Evolutionary conservation across 2,113 vertebrate genomes (phyloP).

Genomic region (Xiphorhynchus elegans): DNA sequence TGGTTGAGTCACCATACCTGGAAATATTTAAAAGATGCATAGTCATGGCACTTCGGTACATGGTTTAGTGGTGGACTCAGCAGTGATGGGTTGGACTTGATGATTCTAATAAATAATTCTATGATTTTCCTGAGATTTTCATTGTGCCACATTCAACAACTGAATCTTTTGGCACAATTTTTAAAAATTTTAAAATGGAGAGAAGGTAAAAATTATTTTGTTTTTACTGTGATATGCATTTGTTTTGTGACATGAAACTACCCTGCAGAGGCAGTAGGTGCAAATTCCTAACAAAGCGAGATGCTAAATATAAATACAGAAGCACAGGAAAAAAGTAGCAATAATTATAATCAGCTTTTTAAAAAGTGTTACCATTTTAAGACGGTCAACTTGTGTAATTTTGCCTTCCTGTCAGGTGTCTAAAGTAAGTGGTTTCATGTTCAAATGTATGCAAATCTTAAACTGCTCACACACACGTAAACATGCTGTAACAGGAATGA

Average conservation of each 20-base stretch:
- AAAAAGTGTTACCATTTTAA: neutral
- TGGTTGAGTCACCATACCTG: neutral
- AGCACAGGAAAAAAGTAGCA: neutral
- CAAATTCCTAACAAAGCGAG: neutral
- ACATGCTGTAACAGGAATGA: neutral
- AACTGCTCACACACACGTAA: neutral
- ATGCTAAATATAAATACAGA: neutral
- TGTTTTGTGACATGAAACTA: neutral
- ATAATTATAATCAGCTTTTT: neutral
- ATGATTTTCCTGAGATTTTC: neutral
- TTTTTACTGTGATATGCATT: neutral
- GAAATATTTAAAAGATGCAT: neutral
- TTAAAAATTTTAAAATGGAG: neutral
- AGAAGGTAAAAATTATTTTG: neutral
- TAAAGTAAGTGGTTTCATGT: neutral
- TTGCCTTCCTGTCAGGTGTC: neutral
- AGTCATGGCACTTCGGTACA: accelerated
- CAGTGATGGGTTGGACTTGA: neutral
- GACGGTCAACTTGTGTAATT: neutral
- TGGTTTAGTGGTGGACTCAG: neutral
- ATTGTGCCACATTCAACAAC: neutral
- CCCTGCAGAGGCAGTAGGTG: neutral
- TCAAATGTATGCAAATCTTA: neutral
- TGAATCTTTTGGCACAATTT: neutral
- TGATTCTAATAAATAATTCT: neutral